Evolutionary conservation across 2,113 vertebrate genomes (phyloP).

Genomic region (Theropithecus gelada): DNA sequence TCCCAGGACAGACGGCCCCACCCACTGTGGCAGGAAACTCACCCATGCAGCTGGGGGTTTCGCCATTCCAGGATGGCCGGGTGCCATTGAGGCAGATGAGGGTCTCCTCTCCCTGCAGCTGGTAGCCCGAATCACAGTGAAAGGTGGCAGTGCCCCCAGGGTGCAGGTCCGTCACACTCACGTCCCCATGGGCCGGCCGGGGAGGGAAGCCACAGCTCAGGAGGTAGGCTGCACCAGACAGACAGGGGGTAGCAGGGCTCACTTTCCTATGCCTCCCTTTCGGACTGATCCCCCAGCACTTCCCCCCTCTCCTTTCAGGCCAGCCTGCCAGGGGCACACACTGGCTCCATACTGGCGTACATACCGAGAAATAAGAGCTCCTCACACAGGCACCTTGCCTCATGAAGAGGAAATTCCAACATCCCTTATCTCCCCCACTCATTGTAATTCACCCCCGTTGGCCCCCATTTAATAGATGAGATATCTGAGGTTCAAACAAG

Average conservation of each 20-base stretch:
- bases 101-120: constrained; percentile 90
- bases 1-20: neutral
- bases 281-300: neutral
- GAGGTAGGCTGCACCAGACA: constrained; percentile 87
- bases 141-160: constrained; percentile 93
- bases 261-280: neutral
- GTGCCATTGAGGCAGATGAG: constrained; percentile 92
- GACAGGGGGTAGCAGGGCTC: neutral
- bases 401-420: neutral
- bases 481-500: neutral
- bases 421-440: neutral
- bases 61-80: constrained; percentile 90
- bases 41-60: constrained; percentile 86
- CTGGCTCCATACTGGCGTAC: neutral
- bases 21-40: neutral
- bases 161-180: constrained; percentile 94
- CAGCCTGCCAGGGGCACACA: neutral
- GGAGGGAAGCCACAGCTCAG: constrained; percentile 92
- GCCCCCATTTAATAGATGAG: neutral
- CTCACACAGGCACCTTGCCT: neutral
- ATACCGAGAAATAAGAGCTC: neutral
- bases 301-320: neutral
- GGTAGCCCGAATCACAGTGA: constrained; percentile 92
- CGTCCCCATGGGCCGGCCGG: constrained; percentile 90
- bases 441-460: neutral